Evolutionary conservation across 2,113 vertebrate genomes (phyloP).

Genomic region (Alexandromys fortis): DNA sequence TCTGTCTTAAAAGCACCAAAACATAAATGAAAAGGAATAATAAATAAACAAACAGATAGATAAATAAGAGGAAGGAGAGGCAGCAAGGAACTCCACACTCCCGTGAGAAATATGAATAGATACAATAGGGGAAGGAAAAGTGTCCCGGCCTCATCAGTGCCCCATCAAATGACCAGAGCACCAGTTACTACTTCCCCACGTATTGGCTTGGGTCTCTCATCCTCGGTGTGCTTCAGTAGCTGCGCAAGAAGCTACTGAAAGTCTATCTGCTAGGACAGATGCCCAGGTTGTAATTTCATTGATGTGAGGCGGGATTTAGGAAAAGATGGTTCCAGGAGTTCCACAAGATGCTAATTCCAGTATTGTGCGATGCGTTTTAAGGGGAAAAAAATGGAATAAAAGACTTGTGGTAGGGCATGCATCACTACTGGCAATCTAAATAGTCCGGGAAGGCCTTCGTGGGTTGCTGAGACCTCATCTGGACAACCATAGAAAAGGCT

Average conservation of each 20-base stretch:
- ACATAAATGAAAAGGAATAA: neutral
- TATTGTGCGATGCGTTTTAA: neutral
- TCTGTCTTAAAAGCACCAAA: neutral
- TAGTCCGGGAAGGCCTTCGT: neutral
- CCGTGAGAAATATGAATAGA: neutral
- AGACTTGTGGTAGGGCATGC: neutral
- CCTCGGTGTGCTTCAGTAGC: neutral
- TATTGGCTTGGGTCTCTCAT: neutral
- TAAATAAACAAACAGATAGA: neutral
- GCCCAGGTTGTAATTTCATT: neutral
- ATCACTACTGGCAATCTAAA: neutral
- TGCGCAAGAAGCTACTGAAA: neutral
- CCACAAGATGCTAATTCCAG: neutral
- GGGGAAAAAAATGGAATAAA: neutral
- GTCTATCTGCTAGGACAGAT: neutral
- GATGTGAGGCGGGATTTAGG: neutral
- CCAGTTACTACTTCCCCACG: neutral
- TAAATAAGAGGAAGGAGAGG: neutral
- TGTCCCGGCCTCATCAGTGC: neutral
- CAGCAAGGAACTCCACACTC: neutral
- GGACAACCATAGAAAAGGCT: neutral
- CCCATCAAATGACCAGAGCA: neutral
- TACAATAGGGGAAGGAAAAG: conserved; percentile 4
- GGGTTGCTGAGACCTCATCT: neutral
- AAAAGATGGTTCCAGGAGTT: conserved; percentile 16